Evolutionary conservation across 2,113 vertebrate genomes (phyloP).

Genomic region (Tachycineta bicolor): DNA sequence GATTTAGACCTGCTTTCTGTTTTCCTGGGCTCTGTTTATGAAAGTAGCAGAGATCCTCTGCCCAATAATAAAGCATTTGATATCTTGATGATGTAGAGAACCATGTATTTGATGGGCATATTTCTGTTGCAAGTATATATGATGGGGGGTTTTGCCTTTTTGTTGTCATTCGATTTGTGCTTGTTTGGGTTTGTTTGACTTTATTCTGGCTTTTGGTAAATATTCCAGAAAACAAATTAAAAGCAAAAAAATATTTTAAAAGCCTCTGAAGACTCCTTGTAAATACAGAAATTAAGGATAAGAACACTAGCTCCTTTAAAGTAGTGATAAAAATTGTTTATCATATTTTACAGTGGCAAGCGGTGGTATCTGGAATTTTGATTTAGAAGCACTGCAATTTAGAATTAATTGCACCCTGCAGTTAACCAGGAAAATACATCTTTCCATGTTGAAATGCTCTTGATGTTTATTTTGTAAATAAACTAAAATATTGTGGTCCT

Average conservation of each 20-base stretch:
- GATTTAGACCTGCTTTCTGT: not conserved
- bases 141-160: not conserved
- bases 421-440: not conserved
- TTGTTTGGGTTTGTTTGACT: not conserved
- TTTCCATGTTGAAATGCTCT: not conserved
- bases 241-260: not conserved
- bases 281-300: not conserved
- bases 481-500: not conserved
- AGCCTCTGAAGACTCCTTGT: not conserved
- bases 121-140: not conserved
- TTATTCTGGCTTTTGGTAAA: not conserved
- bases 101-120: not conserved
- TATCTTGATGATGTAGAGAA: not conserved
- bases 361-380: not conserved
- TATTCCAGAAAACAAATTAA: not conserved
- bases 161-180: not conserved
- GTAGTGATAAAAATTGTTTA: not conserved
- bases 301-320: not conserved
- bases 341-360: not conserved
- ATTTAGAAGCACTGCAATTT: not conserved
- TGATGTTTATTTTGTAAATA: not conserved
- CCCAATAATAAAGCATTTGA: not conserved
- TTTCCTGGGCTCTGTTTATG: not conserved
- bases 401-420: not conserved
- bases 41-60: not conserved